Conservation (phyloP, 2,797 vertebrate genomes). For the Cottoperca gobio region DNA sequence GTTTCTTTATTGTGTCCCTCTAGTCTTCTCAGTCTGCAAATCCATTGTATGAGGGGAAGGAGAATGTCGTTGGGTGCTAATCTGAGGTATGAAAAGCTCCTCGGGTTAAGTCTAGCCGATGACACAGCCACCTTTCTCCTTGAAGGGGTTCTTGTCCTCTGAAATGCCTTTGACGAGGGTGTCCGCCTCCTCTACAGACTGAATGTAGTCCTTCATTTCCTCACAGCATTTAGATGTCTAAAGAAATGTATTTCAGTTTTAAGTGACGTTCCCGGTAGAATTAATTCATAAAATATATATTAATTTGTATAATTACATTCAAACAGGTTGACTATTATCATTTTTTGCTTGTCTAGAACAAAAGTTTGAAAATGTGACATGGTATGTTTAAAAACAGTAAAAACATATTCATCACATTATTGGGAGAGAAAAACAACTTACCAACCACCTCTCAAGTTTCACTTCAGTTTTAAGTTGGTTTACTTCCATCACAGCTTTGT, state of each 20-base stretch:
- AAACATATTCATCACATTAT: neutral
- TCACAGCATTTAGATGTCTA: slow-evolving; percentile 98
- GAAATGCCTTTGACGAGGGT: slow-evolving; percentile 94
- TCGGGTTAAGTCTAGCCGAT: slow-evolving; percentile 87
- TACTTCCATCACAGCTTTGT: slow-evolving; percentile 94
- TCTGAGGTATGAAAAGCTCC: slow-evolving; percentile 68
- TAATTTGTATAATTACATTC: slow-evolving; percentile 10
- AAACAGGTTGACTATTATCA: neutral
- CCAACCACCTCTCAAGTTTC: slow-evolving; percentile 92
- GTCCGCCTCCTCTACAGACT: slow-evolving; percentile 91
- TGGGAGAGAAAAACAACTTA: slow-evolving; percentile 75
- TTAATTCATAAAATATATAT: no score
- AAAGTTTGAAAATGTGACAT: neutral
- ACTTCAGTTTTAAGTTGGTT: slow-evolving; percentile 93
- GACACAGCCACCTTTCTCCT: slow-evolving; percentile 97
- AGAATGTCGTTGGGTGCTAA: slow-evolving; percentile 75
- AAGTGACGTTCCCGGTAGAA: neutral
- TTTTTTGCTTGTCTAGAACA: neutral
- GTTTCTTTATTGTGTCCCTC: slow-evolving; percentile 59
- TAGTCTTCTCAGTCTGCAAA: slow-evolving; percentile 67
- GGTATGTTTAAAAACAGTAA: neutral
- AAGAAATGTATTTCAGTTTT: neutral
- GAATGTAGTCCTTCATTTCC: slow-evolving; percentile 95
- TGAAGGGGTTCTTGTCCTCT: slow-evolving; percentile 98
- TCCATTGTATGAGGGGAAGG: slow-evolving; percentile 61